Evolutionary conservation across 2,113 vertebrate species (phyloP).

Genomic region (Saccopteryx bilineata): DNA sequence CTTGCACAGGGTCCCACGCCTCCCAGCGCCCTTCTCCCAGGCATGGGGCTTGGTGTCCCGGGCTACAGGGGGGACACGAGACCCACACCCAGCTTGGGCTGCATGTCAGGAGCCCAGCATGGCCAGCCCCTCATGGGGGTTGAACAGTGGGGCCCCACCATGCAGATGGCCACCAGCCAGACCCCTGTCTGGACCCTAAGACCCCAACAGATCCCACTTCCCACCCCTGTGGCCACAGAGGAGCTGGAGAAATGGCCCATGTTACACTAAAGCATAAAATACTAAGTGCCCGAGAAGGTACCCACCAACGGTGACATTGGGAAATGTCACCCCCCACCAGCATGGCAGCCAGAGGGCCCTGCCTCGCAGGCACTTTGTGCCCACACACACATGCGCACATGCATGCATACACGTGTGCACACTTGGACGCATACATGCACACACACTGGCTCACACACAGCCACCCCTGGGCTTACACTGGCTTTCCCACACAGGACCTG

Average conservation of each 20-base stretch:
- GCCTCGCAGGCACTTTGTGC: background rate
- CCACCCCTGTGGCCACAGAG: background rate
- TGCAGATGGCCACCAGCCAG: rapidly evolving
- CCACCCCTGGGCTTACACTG: too few relatives aligned
- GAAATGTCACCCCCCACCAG: too few relatives aligned
- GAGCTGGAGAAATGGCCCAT: background rate
- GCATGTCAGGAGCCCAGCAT: background rate
- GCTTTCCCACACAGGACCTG: background rate
- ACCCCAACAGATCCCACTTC: background rate
- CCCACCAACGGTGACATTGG: too few relatives aligned
- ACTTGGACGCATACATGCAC: background rate
- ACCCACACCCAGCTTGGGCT: background rate
- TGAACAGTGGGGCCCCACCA: too few relatives aligned
- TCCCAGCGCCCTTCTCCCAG: background rate
- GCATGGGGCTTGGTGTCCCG: background rate
- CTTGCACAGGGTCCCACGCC: rapidly evolving
- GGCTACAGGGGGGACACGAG: background rate
- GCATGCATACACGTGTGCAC: too few relatives aligned
- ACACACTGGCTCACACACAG: too few relatives aligned
- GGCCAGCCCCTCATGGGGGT: rapidly evolving
- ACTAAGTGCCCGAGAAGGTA: too few relatives aligned
- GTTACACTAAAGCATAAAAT: too few relatives aligned
- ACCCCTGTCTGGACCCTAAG: rapidly evolving
- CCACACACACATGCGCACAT: background rate
- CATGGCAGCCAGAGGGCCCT: too few relatives aligned